A percentile compares a stretch with the other conserved stretches of the same genome.
Conservation (phyloP, 2,888 invertebrate species). For the Taenaris catops region DNA sequence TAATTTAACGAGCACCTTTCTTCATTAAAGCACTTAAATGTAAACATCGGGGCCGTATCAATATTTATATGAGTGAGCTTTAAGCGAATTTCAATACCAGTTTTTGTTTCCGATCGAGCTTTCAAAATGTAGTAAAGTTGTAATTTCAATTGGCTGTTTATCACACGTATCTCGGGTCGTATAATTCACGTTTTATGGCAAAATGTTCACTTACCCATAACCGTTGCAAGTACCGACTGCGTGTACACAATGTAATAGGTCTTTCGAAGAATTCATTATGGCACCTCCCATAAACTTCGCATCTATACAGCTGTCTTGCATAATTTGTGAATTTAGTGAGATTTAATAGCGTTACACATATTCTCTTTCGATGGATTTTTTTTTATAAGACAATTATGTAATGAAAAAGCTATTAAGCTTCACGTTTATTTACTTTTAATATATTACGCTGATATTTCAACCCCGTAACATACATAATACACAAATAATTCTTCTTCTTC, state of each 20-base stretch:
- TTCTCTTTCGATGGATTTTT: no score
- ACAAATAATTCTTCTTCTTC: not conserved
- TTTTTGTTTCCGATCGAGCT: constrained; percentile 5
- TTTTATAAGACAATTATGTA: no score
- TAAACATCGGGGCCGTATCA: constrained; percentile 2
- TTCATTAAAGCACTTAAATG: constrained; percentile 5
- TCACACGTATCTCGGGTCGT: constrained; percentile 3
- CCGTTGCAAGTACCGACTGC: no score
- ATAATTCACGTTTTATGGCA: constrained; percentile 3
- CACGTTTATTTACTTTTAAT: no score
- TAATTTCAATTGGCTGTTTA: constrained; percentile 8
- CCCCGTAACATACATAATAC: not conserved
- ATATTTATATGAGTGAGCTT: constrained; percentile 6
- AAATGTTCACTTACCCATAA: not conserved
- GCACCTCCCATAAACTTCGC: no score
- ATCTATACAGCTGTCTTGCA: no score
- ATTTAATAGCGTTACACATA: no score
- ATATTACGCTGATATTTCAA: no score
- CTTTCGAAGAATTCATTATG: no score
- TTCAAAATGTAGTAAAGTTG: constrained; percentile 3
- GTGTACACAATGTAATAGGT: no score
- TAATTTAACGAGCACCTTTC: not conserved
- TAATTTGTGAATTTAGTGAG: no score
- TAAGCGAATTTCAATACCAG: constrained; percentile 1
- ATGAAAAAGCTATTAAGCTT: no score